Evolutionary conservation across 2,797 vertebrate genomes (phyloP), one percentile per base, ranked within the genome.

Genomic region (Paedocypris micromegethes): DNA sequence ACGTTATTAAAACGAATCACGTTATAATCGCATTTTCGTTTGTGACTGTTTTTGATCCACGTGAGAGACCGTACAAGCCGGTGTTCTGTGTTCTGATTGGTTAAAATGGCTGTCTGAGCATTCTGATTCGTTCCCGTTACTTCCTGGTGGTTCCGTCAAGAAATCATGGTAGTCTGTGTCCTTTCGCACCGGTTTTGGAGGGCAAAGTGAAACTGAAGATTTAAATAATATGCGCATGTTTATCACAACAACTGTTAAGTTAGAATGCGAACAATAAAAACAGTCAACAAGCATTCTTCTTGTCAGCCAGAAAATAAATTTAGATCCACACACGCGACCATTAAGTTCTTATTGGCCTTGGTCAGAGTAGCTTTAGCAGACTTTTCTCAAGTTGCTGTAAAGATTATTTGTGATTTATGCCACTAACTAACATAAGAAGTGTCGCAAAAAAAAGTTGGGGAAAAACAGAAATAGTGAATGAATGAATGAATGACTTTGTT

Each of bases 151-250:
- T 41, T 45, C 47, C 37, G 52, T 64, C 37, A 46, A 57, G 60
- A 41, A 51, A 70, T 57, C 38, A 70, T 70, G 68, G 59, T 50
- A 49, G 59, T 9, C 23, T 2, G 45, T 62, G 68, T 64, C 68
- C 68, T 70, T 58, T 51, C 46, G 54, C 9, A 5, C 8, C 37
- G 6, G 42, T 41, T 68, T 70, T 70, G 68, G 68, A 64, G 68
- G 68, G 54, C 68, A 70, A 64, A 64, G 52, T 5, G 40, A 3
- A 49, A 37, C 60, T 51, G 42, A 8, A 40, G 53, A 43, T 45
- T 2, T 39, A 64, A 1, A 4, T 5, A 6, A 23, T 9, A 50
- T 57, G 9, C 6, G 1, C 8, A 41, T 38, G 9, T 64, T 53
- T n/a, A 40, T 6, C 23, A 9, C 38, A 6, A 23, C 23, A 23